phyloP scores from a whole-genome alignment of 2,888 invertebrate species.

The Antheraea yamamai region DNA sequence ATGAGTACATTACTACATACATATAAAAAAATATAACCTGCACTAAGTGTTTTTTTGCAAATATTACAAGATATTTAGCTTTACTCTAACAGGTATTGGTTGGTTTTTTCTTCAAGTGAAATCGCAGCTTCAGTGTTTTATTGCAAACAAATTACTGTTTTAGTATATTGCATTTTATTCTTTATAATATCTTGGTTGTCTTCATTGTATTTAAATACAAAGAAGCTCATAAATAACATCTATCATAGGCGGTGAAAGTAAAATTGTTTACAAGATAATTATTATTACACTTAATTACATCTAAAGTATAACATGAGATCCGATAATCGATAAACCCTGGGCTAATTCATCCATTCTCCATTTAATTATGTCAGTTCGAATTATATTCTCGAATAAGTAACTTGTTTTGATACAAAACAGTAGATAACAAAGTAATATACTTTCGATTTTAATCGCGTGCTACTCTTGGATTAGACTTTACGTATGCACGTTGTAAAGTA shows the following conservation, averaged over 20 bases:
- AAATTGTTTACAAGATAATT: neutral
- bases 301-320: neutral
- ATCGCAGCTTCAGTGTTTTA: neutral
- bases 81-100: too few relatives aligned
- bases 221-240: neutral
- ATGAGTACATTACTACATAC: too few relatives aligned
- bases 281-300: neutral
- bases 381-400: neutral
- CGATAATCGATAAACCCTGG: constrained; percentile 4
- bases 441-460: constrained; percentile 34
- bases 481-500: neutral
- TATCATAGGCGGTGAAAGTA: neutral
- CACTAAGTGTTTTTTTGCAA: neutral
- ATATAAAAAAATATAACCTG: too few relatives aligned
- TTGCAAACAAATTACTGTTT: neutral
- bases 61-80: too few relatives aligned
- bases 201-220: neutral
- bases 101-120: neutral
- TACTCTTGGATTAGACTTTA: constrained; percentile 19
- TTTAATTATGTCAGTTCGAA: neutral
- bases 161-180: neutral
- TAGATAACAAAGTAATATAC: constrained; percentile 18
- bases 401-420: constrained; percentile 14
- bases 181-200: neutral
- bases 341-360: neutral